A percentile compares a stretch with the other conserved stretches of the same genome.
Conservation (phyloP, 2,797 vertebrate species). For the Myiotriccus ornatus region DNA sequence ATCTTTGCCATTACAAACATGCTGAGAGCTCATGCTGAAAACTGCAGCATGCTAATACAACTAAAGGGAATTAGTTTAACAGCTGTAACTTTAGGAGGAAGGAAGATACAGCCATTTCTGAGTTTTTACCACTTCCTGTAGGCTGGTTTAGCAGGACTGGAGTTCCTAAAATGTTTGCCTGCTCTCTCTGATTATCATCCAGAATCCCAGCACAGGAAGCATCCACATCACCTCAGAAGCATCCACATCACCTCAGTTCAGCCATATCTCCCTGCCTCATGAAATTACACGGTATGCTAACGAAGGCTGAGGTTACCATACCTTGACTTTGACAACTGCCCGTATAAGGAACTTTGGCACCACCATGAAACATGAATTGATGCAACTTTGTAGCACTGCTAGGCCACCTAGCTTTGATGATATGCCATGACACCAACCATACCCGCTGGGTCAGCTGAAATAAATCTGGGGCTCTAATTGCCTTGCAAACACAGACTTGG, state of each 20-base stretch:
- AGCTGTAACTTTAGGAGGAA: not conserved
- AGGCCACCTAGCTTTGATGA: conserved; percentile 5
- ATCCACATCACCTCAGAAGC: not conserved
- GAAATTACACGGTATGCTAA: not conserved
- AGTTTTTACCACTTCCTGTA: not conserved
- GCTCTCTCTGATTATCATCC: not conserved
- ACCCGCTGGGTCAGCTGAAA: not conserved
- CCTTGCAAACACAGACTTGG: not conserved
- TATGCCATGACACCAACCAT: not conserved
- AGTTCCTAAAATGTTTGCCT: not conserved
- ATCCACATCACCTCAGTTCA: not conserved
- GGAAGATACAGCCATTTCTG: not conserved
- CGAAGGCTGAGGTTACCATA: not conserved
- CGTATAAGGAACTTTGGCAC: not conserved
- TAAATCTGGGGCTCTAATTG: not conserved
- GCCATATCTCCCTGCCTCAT: not conserved
- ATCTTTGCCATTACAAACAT: conserved; percentile 14
- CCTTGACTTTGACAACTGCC: not conserved
- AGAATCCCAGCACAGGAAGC: not conserved
- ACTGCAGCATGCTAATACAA: not conserved
- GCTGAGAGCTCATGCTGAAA: not conserved
- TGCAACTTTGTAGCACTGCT: not conserved
- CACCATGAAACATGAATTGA: not conserved
- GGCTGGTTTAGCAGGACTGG: not conserved
- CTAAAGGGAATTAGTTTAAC: not conserved